Evolutionary conservation across 2,113 vertebrate genomes (phyloP).

Genomic region (Caloenas nicobarica): DNA sequence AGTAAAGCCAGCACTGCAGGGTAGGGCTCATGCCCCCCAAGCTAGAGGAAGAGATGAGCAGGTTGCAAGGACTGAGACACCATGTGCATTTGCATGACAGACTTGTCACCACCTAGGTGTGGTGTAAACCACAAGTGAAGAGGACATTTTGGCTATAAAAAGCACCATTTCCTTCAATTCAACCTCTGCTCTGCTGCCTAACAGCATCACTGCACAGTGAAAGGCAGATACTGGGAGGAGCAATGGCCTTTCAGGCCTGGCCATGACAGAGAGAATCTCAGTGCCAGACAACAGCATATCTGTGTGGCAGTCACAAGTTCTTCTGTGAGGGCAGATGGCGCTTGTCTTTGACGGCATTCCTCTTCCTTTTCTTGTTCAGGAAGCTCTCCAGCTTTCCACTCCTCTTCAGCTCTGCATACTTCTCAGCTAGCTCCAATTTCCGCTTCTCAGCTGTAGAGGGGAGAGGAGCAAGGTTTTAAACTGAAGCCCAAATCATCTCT

Average conservation of each 20-base stretch:
- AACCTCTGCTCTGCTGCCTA: background rate
- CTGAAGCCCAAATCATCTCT: background rate
- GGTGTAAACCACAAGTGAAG: background rate
- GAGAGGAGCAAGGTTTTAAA: background rate
- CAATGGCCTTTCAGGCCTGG: background rate
- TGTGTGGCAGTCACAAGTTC: conserved; percentile 1
- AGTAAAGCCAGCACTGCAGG: background rate
- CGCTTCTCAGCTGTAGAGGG: conserved; percentile 82
- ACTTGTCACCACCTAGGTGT: background rate
- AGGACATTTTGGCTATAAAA: background rate
- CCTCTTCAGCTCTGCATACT: conserved; percentile 87
- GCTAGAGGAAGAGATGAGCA: background rate
- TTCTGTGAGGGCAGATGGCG: conserved; percentile 80
- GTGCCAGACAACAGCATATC: background rate
- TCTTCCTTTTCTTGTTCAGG: conserved; percentile 91
- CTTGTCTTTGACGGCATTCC: conserved; percentile 91
- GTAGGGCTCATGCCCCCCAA: background rate
- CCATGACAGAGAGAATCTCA: background rate
- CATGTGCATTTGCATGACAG: background rate
- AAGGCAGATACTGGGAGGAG: background rate
- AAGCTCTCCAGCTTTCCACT: conserved; percentile 92
- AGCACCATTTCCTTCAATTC: background rate
- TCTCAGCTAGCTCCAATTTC: conserved; percentile 87
- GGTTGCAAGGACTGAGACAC: background rate
- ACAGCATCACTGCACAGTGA: background rate